Evolutionary conservation across 2,888 invertebrate species (phyloP).

Genomic region (Andrena marginata): DNA sequence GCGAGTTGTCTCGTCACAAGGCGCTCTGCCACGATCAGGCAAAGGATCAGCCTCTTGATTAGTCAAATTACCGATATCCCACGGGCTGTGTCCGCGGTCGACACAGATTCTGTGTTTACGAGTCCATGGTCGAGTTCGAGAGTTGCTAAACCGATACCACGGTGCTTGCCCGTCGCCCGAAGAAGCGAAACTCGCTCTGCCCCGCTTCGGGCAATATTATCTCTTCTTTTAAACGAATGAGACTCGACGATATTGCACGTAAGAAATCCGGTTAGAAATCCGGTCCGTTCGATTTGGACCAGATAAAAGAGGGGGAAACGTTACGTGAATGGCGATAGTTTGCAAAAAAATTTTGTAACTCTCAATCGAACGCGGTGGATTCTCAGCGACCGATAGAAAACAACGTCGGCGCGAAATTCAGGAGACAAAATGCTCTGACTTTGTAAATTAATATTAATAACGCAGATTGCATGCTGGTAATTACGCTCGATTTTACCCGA

Average conservation of each 20-base stretch:
- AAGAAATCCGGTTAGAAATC: slow-evolving; percentile 30
- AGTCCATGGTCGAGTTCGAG: neutral
- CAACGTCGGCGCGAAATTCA: neutral
- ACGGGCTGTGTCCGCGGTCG: neutral
- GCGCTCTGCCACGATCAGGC: neutral
- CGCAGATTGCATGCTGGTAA: neutral
- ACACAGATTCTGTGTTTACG: neutral
- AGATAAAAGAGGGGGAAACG: no score
- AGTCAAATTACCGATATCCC: slow-evolving; percentile 10
- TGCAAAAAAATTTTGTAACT: no score
- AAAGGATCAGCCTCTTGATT: neutral
- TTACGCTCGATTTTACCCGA: neutral
- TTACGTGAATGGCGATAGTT: no score
- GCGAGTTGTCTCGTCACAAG: neutral
- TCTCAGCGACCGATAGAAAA: no score
- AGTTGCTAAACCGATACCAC: slow-evolving; percentile 1
- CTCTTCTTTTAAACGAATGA: slow-evolving; percentile 16
- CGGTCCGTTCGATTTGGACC: no score
- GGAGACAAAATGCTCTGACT: neutral
- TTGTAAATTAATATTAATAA: neutral
- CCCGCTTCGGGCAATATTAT: slow-evolving; percentile 24
- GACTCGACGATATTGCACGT: neutral
- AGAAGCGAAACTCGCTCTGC: neutral
- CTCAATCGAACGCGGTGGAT: no score
- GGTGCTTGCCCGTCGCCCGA: neutral